phyloP scores from a whole-genome alignment of 2,797 vertebrate genomes.

The Falco rusticolus region DNA sequence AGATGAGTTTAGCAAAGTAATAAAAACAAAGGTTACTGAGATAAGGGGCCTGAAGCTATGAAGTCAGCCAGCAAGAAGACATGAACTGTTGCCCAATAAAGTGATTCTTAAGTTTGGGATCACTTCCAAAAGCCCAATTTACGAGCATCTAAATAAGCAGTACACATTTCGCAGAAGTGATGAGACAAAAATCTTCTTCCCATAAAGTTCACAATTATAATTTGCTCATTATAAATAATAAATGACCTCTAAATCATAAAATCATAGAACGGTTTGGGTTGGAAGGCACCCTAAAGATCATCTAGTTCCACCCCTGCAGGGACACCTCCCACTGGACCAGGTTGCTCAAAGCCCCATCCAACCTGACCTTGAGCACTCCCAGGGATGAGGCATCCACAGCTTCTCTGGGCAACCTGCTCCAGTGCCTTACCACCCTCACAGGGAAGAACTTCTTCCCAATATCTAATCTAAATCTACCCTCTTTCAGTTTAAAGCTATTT shows the following conservation, averaged over 20 bases:
- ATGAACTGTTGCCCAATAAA: not conserved
- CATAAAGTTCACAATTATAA: not conserved
- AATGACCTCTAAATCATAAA: not conserved
- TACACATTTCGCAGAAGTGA: not conserved
- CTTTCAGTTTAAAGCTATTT: no score
- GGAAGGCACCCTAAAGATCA: no score
- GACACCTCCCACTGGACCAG: no score
- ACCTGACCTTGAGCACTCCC: no score
- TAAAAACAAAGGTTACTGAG: not conserved
- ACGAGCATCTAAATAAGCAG: not conserved
- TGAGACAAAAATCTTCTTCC: not conserved
- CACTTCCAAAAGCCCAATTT: conserved; percentile 25
- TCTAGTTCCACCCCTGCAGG: no score
- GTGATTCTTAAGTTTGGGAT: not conserved
- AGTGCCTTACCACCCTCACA: no score
- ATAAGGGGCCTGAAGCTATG: not conserved
- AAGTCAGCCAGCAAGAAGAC: not conserved
- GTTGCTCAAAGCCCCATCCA: no score
- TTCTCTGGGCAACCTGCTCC: no score
- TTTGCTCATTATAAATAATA: conserved; percentile 12
- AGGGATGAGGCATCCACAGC: no score
- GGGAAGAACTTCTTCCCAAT: no score
- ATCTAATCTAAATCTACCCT: no score
- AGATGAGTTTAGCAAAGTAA: not conserved
- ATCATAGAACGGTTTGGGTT: no score